Evolutionary conservation across 1,140 invertebrate genomes (phyloP).

Genomic region (Apis florea): DNA sequence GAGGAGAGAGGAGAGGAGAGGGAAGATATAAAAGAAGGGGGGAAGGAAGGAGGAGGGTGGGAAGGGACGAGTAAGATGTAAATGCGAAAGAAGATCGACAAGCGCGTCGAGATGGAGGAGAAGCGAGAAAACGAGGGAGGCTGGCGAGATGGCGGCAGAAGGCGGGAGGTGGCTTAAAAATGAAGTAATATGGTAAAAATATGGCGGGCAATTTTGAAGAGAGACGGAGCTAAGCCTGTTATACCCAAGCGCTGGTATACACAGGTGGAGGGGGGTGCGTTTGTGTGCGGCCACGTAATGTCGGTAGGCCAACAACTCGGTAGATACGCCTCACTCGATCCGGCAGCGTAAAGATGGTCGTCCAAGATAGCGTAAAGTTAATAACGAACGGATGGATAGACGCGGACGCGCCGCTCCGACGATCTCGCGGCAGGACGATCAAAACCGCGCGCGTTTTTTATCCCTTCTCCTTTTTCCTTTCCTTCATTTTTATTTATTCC

Average conservation of each 20-base stretch:
- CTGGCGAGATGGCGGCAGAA: neutral
- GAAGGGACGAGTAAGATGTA: neutral
- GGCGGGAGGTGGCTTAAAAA: constrained; percentile 66
- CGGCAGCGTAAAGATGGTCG: constrained; percentile 72
- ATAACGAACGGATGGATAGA: constrained; percentile 70
- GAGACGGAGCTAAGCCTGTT: constrained; percentile 59
- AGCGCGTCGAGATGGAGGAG: constrained; percentile 13
- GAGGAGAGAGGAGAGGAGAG: too few species aligned
- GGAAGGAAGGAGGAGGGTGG: neutral
- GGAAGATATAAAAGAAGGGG: constrained; percentile 22
- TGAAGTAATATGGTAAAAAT: constrained; percentile 71
- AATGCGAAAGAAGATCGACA: constrained; percentile 9
- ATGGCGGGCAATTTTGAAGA: constrained; percentile 67
- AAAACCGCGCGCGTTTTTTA: constrained; percentile 41
- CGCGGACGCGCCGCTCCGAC: constrained; percentile 31
- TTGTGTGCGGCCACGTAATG: constrained; percentile 45
- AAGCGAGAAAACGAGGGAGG: constrained; percentile 8
- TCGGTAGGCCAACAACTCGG: constrained; percentile 50
- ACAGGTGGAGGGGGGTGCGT: constrained; percentile 4
- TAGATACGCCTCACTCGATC: constrained; percentile 63
- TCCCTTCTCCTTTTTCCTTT: neutral
- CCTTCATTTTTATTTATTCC: too few species aligned
- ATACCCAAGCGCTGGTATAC: neutral
- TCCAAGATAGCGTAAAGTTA: constrained; percentile 71
- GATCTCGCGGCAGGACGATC: constrained; percentile 36